phyloP scores from a whole-genome alignment of 2,797 vertebrate genomes.

The Poeciliopsis infans region DNA sequence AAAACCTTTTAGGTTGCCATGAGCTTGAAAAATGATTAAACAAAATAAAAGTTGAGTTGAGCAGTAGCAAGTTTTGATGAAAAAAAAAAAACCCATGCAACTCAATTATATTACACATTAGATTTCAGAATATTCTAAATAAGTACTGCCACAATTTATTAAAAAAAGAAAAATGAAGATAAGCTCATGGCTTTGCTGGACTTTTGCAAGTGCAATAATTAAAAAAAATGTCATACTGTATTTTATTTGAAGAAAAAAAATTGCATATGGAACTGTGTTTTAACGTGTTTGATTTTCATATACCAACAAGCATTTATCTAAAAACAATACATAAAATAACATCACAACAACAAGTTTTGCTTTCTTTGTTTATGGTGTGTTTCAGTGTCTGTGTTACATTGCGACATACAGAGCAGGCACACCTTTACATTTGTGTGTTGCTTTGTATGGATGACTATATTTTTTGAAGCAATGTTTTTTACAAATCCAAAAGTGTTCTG shows the following conservation, averaged over 20 bases:
- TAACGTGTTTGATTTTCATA: not conserved
- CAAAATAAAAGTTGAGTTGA: not conserved
- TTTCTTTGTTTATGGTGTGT: not conserved
- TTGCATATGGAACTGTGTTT: not conserved
- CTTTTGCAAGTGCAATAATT: not conserved
- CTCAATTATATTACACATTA: not conserved
- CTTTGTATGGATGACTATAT: not conserved
- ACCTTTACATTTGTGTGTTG: not conserved
- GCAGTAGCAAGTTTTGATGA: not conserved
- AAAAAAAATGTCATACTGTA: not conserved
- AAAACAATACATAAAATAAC: not conserved
- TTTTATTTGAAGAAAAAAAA: not conserved
- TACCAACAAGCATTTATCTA: not conserved
- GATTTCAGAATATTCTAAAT: not conserved
- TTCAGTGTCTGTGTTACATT: not conserved
- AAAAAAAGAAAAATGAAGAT: not conserved
- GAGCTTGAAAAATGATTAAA: not conserved
- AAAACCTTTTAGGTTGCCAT: not conserved
- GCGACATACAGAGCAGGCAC: not conserved
- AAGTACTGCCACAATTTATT: not conserved
- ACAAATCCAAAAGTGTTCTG: not conserved
- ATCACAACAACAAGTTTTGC: not conserved
- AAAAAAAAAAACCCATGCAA: not conserved
- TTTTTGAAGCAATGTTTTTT: not conserved
- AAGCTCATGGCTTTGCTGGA: not conserved